Evolutionary conservation across 1,140 invertebrate genomes (phyloP).

Genomic region (Hermetia illucens): DNA sequence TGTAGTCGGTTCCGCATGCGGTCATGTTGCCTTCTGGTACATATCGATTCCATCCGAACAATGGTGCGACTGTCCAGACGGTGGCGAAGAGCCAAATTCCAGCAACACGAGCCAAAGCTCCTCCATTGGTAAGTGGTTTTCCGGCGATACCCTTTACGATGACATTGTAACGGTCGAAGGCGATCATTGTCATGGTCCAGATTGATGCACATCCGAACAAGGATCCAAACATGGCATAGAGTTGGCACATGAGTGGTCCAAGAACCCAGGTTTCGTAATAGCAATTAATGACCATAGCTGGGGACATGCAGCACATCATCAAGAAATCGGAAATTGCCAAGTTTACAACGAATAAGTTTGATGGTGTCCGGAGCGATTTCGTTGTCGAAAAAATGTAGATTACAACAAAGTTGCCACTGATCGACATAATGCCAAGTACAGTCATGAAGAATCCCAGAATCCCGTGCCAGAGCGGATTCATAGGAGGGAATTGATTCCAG

Average conservation of each 20-base stretch:
- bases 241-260: constrained; percentile 55
- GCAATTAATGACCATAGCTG: constrained; percentile 63
- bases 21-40: constrained; percentile 70
- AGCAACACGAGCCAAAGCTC: constrained; percentile 50
- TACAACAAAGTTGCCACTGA: constrained; percentile 67
- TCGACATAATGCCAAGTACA: constrained; percentile 50
- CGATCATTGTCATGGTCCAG: constrained; percentile 70
- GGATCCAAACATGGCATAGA: constrained; percentile 65
- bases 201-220: constrained; percentile 68
- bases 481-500: constrained; percentile 61
- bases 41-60: constrained; percentile 72
- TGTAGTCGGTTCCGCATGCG: constrained; percentile 64
- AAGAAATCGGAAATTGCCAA: constrained; percentile 68
- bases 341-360: constrained; percentile 68
- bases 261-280: constrained; percentile 66
- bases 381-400: constrained; percentile 67
- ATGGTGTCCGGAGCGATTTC: constrained; percentile 58
- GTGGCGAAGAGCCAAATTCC: constrained; percentile 52
- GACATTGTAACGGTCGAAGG: constrained; percentile 71
- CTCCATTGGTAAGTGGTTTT: constrained; percentile 52
- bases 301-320: constrained; percentile 66
- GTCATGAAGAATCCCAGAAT: constrained; percentile 62
- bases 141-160: constrained; percentile 65
- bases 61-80: constrained; percentile 52
- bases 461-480: constrained; percentile 66